Conservation (phyloP, 2,797 vertebrate species). For the Manis crassicaudata region DNA sequence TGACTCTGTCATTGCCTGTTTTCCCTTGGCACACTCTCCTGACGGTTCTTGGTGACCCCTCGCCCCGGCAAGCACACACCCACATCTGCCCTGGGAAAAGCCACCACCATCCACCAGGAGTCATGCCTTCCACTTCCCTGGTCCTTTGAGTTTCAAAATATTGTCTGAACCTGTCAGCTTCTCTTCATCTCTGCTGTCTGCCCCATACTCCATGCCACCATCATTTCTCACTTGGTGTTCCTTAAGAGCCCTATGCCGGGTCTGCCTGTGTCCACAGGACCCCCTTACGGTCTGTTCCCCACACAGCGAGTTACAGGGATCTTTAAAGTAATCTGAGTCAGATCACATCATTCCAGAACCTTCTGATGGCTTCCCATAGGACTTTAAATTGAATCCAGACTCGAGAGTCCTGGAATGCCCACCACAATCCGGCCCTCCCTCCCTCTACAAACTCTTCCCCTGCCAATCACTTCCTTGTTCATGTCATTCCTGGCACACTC, state of each 20-base stretch:
- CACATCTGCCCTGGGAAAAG: background rate
- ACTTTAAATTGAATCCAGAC: constrained; percentile 53
- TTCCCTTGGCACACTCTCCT: background rate
- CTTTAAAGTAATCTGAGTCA: constrained; percentile 18
- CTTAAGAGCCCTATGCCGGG: background rate
- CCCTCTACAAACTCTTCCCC: constrained; percentile 31
- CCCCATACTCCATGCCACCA: too few species aligned
- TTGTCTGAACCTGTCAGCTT: background rate
- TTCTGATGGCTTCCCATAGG: background rate
- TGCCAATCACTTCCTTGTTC: constrained; percentile 43
- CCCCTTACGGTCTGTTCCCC: background rate
- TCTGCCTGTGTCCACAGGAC: background rate
- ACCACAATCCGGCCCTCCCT: background rate
- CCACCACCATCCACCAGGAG: background rate
- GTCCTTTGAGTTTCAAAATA: background rate
- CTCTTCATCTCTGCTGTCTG: background rate
- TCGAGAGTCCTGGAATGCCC: background rate
- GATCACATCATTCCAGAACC: constrained; percentile 42
- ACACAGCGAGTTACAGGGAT: constrained; percentile 8
- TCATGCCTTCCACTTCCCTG: background rate
- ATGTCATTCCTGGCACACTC: background rate
- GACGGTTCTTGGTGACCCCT: background rate
- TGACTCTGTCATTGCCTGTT: background rate
- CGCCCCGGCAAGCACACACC: background rate
- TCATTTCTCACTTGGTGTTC: background rate